Percentiles rank a stretch among this genome's conserved stretches.
Evolutionary conservation across 2,113 vertebrate genomes (phyloP).

Genomic region (Felis chaus): DNA sequence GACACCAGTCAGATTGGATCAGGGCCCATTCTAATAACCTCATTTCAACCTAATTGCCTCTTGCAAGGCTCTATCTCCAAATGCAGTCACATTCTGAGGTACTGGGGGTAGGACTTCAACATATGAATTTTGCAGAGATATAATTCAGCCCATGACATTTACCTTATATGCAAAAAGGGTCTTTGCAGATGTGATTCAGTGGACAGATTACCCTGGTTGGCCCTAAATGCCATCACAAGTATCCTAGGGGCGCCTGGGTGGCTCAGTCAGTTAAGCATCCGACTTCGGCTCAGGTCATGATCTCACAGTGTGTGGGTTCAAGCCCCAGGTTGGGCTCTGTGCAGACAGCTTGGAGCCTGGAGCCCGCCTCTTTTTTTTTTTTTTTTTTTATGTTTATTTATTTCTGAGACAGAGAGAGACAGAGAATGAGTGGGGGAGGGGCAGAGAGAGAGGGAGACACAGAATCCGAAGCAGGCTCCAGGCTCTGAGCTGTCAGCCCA

Average conservation of each 20-base stretch:
- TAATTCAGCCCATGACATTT: background rate
- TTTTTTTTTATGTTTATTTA: too few relatives aligned
- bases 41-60: background rate
- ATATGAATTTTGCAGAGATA: background rate
- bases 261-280: too few relatives aligned
- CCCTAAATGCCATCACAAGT: background rate
- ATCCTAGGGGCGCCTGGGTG: background rate
- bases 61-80: background rate
- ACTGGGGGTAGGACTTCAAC: background rate
- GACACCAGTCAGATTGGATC: background rate
- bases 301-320: too few relatives aligned
- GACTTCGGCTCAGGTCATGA: too few relatives aligned
- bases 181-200: background rate
- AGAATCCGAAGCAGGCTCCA: too few relatives aligned
- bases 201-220: background rate
- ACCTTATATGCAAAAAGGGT: background rate
- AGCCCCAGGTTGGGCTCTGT: too few relatives aligned
- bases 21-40: background rate
- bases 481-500: too few relatives aligned
- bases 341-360: too few relatives aligned
- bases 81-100: background rate
- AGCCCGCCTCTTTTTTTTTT: too few relatives aligned
- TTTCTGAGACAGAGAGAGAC: too few relatives aligned
- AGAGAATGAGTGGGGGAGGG: too few relatives aligned
- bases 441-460: too few relatives aligned